phyloP scores from a whole-genome alignment of 2,113 vertebrate species.

The Andinoacara biseriatus region DNA sequence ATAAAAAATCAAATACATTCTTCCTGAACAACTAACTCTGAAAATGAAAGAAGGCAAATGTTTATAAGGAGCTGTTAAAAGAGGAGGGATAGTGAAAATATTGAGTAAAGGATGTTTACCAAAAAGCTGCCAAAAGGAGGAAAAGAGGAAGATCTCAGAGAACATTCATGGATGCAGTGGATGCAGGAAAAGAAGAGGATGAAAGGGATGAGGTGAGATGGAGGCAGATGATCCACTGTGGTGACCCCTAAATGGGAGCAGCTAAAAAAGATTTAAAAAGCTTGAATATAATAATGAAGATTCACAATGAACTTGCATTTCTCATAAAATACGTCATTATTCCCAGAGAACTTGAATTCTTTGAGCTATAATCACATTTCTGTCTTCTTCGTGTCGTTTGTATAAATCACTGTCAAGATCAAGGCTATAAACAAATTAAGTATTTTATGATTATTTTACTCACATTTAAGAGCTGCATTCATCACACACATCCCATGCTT shows the following conservation, averaged over 20 bases:
- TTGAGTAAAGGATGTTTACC: too few relatives aligned
- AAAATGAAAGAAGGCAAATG: too few relatives aligned
- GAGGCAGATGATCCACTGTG: too few relatives aligned
- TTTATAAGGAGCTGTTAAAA: too few relatives aligned
- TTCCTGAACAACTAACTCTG: too few relatives aligned
- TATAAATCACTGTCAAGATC: neutral
- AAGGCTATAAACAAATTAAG: neutral
- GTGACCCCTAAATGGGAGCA: neutral
- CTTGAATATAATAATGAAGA: neutral
- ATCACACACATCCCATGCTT: neutral
- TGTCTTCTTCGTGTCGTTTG: neutral
- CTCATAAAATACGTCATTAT: accelerated
- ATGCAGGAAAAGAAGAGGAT: too few relatives aligned
- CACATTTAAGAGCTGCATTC: neutral
- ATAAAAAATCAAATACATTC: too few relatives aligned
- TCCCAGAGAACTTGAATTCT: neutral
- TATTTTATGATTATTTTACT: neutral
- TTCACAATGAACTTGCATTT: accelerated
- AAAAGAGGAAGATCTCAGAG: too few relatives aligned
- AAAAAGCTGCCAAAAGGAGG: too few relatives aligned
- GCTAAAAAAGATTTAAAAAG: neutral
- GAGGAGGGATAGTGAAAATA: too few relatives aligned
- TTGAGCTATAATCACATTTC: neutral
- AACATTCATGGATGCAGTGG: too few relatives aligned
- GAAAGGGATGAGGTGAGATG: too few relatives aligned